Percentiles rank a stretch among this genome's conserved stretches.
Evolutionary conservation across 2,113 vertebrate genomes (phyloP).

Genomic region (Narcine bancroftii): DNA sequence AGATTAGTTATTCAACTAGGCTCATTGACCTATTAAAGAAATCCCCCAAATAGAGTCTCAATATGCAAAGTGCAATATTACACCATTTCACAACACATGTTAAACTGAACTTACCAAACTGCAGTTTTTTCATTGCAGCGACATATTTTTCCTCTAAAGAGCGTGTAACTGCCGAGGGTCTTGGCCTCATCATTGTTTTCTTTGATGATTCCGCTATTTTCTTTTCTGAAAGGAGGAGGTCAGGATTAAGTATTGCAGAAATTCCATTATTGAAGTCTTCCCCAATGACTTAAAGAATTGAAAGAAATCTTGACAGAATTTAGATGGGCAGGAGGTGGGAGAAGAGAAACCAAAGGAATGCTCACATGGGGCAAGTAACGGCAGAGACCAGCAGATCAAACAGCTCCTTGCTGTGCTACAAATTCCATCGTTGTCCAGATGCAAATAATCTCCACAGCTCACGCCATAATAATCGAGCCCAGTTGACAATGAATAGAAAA

Average conservation of each 20-base stretch:
- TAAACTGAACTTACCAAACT: constrained; percentile 77
- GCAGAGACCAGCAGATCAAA: no score
- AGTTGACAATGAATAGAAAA: no score
- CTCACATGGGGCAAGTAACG: no score
- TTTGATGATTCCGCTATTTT: constrained; percentile 85
- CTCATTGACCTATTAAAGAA: not conserved
- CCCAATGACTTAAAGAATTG: not conserved
- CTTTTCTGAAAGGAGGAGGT: constrained; percentile 66
- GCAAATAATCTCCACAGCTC: no score
- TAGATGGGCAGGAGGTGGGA: no score
- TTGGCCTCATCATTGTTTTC: constrained; percentile 76
- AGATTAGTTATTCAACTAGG: not conserved
- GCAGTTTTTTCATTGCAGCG: constrained; percentile 91
- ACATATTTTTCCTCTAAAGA: constrained; percentile 95
- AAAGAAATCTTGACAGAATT: not conserved
- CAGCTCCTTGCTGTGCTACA: no score
- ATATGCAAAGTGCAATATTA: not conserved
- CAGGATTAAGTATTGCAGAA: not conserved
- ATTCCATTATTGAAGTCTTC: not conserved
- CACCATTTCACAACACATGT: not conserved
- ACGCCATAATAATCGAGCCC: no score
- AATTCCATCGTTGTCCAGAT: no score
- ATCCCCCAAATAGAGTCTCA: not conserved
- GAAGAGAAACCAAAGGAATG: no score
- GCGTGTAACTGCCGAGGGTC: constrained; percentile 78